Conservation (phyloP, 2,797 vertebrate species). For the Syndactyla subalaris region DNA sequence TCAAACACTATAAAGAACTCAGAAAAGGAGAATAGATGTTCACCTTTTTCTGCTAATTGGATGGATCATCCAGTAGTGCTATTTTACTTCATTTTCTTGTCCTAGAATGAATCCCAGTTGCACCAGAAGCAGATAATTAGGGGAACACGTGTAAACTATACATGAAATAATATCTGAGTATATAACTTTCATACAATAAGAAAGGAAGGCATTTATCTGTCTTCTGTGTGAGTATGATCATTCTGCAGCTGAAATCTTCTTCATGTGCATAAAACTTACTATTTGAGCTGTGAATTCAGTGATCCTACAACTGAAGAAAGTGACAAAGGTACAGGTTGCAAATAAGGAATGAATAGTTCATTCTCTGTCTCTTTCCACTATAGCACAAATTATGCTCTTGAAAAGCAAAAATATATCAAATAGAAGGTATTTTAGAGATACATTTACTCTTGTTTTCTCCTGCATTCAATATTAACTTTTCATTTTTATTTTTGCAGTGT, state of each 20-base stretch:
- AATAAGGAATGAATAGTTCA: neutral
- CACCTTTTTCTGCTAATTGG: neutral
- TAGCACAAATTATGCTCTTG: neutral
- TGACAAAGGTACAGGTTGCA: neutral
- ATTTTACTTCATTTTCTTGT: neutral
- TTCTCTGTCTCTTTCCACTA: neutral
- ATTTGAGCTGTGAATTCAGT: neutral
- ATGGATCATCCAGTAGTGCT: neutral
- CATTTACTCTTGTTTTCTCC: neutral
- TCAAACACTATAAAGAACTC: neutral
- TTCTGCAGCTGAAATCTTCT: neutral
- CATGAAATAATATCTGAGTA: neutral
- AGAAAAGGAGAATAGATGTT: neutral
- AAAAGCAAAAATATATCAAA: neutral
- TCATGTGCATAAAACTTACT: neutral
- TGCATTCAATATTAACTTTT: neutral
- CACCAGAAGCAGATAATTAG: neutral
- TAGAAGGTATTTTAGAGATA: neutral
- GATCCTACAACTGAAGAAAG: neutral
- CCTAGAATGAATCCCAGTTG: neutral
- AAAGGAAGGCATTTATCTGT: neutral
- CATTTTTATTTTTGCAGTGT: neutral
- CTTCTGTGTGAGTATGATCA: neutral
- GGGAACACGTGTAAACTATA: neutral
- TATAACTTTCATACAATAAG: neutral